Conservation (phyloP, 2,797 vertebrate genomes). For the Gila robusta region DNA sequence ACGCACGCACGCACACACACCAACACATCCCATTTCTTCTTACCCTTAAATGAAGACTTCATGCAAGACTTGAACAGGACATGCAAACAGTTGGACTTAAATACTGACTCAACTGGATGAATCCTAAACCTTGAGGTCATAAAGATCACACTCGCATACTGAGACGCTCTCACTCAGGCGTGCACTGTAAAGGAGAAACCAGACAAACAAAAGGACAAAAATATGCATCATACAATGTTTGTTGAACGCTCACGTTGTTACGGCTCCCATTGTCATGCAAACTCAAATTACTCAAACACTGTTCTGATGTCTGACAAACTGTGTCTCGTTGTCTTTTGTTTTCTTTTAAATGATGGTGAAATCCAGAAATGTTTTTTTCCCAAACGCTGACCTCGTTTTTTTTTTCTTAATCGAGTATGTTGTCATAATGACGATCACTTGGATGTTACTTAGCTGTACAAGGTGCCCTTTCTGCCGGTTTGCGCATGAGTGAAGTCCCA, state of each 20-base stretch:
- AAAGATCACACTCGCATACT: conserved; percentile 75
- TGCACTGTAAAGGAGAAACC: conserved; percentile 77
- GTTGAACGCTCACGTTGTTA: conserved; percentile 66
- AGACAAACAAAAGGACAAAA: conserved; percentile 73
- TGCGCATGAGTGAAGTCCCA: conserved; percentile 74
- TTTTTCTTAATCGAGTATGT: conserved; percentile 73
- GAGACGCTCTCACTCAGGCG: conserved; percentile 82
- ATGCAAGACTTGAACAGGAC: conserved; percentile 81
- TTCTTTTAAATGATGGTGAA: conserved; percentile 72
- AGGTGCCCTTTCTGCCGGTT: conserved; percentile 77
- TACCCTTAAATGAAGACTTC: conserved; percentile 83
- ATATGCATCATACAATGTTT: conserved; percentile 78
- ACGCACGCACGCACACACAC: conserved; percentile 53
- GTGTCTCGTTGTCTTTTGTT: conserved; percentile 74
- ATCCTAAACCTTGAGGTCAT: conserved; percentile 76
- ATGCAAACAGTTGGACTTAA: conserved; percentile 71
- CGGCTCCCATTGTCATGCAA: conserved; percentile 74
- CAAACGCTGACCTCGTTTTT: conserved; percentile 80
- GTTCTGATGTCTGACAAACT: conserved; percentile 82
- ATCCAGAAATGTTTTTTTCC: conserved; percentile 74
- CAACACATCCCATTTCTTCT: conserved; percentile 65
- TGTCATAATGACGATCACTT: conserved; percentile 74
- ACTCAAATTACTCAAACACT: conserved; percentile 66
- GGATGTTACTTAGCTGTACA: conserved; percentile 77
- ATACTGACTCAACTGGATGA: conserved; percentile 76